phyloP scores from a whole-genome alignment of 2,797 vertebrate species.

The Microctenopoma lineatum region DNA sequence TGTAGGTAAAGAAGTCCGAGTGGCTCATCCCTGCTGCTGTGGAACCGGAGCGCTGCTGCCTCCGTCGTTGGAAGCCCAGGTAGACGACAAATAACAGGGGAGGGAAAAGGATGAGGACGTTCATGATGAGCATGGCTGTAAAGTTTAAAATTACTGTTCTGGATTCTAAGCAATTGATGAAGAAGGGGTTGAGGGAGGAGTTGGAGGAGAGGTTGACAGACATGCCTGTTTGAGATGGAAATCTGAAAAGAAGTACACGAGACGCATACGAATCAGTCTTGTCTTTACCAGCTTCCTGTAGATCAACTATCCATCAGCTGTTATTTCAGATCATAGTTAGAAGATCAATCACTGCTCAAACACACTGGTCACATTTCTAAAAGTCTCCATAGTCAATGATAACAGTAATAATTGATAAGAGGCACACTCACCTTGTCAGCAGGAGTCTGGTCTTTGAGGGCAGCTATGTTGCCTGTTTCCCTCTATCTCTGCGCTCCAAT shows the following conservation, averaged over 20 bases:
- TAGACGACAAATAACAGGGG: neutral
- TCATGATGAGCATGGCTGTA: neutral
- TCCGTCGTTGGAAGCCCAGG: neutral
- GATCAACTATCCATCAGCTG: too few species aligned
- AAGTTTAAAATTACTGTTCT: neutral
- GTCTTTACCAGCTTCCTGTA: too few species aligned
- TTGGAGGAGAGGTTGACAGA: neutral
- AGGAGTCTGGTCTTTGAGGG: too few species aligned
- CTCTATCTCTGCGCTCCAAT: too few species aligned
- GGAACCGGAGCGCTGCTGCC: neutral
- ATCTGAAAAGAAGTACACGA: neutral
- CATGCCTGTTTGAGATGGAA: neutral
- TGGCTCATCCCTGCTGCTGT: neutral
- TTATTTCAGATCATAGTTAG: too few species aligned
- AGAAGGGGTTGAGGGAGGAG: neutral
- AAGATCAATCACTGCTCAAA: too few species aligned
- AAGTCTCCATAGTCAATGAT: too few species aligned
- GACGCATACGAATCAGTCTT: too few species aligned
- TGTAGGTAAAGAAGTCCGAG: constrained; percentile 28
- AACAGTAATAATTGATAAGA: too few species aligned
- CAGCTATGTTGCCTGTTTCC: too few species aligned
- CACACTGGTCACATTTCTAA: too few species aligned
- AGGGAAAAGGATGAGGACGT: constrained; percentile 1
- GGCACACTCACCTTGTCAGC: neutral
- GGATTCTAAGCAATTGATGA: neutral